phyloP scores from a whole-genome alignment of 2,888 invertebrate species.

The Acanthosepion esculentum region DNA sequence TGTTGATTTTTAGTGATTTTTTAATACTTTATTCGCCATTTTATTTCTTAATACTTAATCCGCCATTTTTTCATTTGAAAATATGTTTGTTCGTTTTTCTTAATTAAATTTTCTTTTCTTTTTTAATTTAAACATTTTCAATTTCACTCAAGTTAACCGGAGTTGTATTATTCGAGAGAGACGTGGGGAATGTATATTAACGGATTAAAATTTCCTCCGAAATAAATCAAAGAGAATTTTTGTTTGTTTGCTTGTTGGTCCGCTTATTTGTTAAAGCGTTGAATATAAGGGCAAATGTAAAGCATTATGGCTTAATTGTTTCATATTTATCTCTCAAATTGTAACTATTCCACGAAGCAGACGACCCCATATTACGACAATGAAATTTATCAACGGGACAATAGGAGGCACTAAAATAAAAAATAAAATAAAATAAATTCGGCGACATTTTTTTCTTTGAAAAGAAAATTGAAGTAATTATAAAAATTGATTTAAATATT shows the following conservation, averaged over 20 bases:
- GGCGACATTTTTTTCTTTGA: neutral
- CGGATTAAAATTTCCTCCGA: neutral
- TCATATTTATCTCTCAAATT: neutral
- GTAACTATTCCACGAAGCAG: neutral
- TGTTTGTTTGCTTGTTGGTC: neutral
- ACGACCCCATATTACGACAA: neutral
- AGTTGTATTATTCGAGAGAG: neutral
- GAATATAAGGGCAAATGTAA: neutral
- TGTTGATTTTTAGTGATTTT: neutral
- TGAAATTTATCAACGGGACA: neutral
- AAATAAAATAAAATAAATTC: neutral
- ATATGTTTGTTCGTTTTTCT: neutral
- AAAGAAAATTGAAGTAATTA: neutral
- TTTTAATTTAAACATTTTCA: neutral
- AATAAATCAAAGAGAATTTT: neutral
- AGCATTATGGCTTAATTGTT: neutral
- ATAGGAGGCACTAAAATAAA: neutral
- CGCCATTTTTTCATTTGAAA: neutral
- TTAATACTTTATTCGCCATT: neutral
- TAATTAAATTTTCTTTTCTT: neutral
- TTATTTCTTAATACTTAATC: neutral
- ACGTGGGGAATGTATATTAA: neutral
- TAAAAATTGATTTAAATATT: neutral
- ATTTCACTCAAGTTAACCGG: neutral
- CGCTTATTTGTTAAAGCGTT: neutral